phyloP scores from a whole-genome alignment of 1,140 invertebrate genomes.

The Phymastichus coffea region DNA sequence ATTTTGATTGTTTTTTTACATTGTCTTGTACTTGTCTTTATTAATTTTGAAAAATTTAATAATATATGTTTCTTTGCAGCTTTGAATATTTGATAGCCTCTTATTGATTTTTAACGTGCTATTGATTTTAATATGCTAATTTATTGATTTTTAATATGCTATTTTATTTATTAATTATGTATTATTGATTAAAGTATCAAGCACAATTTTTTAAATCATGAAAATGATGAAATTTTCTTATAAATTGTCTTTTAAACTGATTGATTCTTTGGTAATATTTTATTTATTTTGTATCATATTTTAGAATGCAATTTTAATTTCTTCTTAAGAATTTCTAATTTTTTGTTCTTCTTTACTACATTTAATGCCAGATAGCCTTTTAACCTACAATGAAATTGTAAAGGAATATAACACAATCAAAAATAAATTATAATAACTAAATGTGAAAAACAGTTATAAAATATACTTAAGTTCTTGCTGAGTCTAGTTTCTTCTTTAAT shows the following conservation, averaged over 20 bases:
- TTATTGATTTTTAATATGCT: slow-evolving; percentile 77
- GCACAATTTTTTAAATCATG: slow-evolving; percentile 69
- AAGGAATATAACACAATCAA: slow-evolving; percentile 9
- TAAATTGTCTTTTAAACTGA: no score
- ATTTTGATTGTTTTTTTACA: slow-evolving; percentile 56
- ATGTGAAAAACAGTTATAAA: slow-evolving; percentile 24
- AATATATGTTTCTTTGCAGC: slow-evolving; percentile 53
- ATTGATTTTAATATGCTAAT: neutral
- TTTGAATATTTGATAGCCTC: slow-evolving; percentile 56
- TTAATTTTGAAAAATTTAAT: slow-evolving; percentile 65
- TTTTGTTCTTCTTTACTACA: slow-evolving; percentile 92
- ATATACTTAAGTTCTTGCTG: slow-evolving; percentile 75
- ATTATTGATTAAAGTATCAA: slow-evolving; percentile 74
- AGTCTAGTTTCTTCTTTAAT: slow-evolving; percentile 82
- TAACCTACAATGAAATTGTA: slow-evolving; percentile 63
- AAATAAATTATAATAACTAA: slow-evolving; percentile 8
- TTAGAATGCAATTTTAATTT: slow-evolving; percentile 89
- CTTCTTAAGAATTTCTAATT: slow-evolving; percentile 82
- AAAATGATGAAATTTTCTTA: slow-evolving; percentile 3
- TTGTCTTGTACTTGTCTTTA: slow-evolving; percentile 65
- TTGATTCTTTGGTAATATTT: no score
- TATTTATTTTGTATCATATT: slow-evolving; percentile 86
- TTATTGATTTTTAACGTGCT: neutral
- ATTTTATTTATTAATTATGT: slow-evolving; percentile 74
- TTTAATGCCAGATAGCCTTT: slow-evolving; percentile 84